A percentile compares a stretch with the other conserved stretches of the same genome.
These are phyloP conservation scores for Rhincodon typus DNA, from an alignment of 2,797 vertebrate species.

Conservation along the genomic window DNA sequence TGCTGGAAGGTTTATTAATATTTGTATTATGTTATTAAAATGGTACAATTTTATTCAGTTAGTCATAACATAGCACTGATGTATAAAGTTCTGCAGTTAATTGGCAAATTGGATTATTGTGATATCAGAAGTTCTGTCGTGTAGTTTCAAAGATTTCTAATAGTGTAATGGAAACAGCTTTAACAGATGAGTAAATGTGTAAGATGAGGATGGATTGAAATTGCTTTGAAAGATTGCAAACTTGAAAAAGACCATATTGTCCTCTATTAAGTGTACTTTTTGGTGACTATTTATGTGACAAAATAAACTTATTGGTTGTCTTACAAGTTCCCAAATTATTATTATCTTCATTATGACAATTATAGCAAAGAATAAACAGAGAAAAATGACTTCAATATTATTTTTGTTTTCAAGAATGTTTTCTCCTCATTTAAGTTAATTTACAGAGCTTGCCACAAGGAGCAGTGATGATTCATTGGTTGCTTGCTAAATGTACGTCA, in stretches of 20 bases:
- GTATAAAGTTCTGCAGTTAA: conserved; percentile 42
- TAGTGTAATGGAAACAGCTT: conserved; percentile 38
- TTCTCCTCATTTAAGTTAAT: neutral
- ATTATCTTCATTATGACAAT: neutral
- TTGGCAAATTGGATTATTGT: conserved; percentile 37
- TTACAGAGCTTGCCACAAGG: neutral
- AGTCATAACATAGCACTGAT: conserved; percentile 37
- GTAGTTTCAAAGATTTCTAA: conserved; percentile 32
- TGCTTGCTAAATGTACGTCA: neutral
- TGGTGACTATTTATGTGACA: conserved; percentile 39
- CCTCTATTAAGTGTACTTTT: conserved; percentile 35
- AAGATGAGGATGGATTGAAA: conserved; percentile 27
- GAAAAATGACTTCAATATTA: neutral
- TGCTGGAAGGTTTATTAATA: conserved; percentile 45
- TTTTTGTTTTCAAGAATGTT: neutral
- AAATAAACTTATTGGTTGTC: conserved; percentile 38
- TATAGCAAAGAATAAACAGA: neutral
- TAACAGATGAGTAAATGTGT: conserved; percentile 21
- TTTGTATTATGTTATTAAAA: conserved; percentile 43
- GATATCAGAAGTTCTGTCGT: conserved; percentile 36
- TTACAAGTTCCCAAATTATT: conserved; percentile 23
- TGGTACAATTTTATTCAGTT: conserved; percentile 42
- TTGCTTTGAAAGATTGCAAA: conserved; percentile 23
- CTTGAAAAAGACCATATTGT: conserved; percentile 30
- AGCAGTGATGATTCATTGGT: neutral